These are phyloP conservation scores for Motacilla tschutschensis DNA, from an alignment of 2,113 vertebrate genomes.

Conservation along the genomic window DNA sequence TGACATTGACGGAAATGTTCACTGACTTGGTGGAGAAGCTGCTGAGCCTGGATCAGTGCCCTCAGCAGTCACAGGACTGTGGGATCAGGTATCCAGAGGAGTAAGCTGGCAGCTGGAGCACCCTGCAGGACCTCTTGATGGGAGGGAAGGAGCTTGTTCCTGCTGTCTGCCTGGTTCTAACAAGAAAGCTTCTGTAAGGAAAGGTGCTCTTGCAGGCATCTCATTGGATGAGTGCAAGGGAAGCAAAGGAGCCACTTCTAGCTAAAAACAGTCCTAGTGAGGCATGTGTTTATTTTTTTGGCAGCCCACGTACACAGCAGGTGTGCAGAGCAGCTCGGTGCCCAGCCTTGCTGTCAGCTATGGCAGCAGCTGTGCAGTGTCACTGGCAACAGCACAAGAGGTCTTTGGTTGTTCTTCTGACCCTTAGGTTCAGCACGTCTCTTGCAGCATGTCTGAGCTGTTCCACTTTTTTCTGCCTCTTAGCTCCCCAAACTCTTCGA, in stretches of 20 bases:
- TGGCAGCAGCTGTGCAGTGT: neutral
- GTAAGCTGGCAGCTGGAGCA: neutral
- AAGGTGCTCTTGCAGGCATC: neutral
- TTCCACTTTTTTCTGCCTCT: neutral
- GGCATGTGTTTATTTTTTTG: neutral
- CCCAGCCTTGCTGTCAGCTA: neutral
- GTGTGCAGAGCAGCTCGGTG: neutral
- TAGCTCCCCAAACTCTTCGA: neutral
- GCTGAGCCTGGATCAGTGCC: neutral
- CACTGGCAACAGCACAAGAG: neutral
- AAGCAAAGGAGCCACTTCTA: neutral
- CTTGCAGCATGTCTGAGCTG: neutral
- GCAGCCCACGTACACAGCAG: neutral
- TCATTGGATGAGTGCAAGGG: rapidly evolving
- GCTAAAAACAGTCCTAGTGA: neutral
- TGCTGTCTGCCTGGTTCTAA: neutral
- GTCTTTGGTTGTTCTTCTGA: neutral
- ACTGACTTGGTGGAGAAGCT: neutral
- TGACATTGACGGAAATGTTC: neutral
- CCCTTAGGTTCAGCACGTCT: rapidly evolving
- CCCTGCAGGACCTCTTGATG: neutral
- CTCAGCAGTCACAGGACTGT: neutral
- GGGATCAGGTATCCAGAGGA: neutral
- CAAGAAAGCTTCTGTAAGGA: neutral
- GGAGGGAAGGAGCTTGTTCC: neutral